Percentiles rank a stretch among this genome's conserved stretches.
Conservation (phyloP, 2,888 invertebrate species). For the Thelaira solivaga region DNA sequence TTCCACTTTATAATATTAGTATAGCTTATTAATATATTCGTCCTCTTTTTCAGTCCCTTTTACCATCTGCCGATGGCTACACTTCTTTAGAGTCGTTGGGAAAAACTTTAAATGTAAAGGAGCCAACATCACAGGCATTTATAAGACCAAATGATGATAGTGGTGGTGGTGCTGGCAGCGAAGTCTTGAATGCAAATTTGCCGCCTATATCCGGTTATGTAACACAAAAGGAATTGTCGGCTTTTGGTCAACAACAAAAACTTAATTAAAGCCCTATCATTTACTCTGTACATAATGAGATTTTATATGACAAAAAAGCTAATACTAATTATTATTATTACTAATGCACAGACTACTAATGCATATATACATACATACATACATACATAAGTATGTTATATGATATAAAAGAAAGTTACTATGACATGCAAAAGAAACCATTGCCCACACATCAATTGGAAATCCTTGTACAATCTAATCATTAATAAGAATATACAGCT, state of each 20-base stretch:
- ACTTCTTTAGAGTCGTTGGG: constrained; percentile 65
- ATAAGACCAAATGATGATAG: constrained; percentile 5
- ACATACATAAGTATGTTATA: too few species aligned
- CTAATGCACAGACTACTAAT: background rate
- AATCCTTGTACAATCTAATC: constrained; percentile 50
- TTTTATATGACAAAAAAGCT: constrained; percentile 25
- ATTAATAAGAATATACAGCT: constrained; percentile 47
- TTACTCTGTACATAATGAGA: constrained; percentile 53
- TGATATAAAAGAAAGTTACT: constrained; percentile 35
- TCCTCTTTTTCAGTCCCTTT: constrained; percentile 20
- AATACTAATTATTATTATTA: background rate
- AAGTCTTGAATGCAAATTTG: constrained; percentile 20
- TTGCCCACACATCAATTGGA: constrained; percentile 4
- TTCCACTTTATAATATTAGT: too few species aligned
- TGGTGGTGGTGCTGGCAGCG: background rate
- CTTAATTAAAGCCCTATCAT: constrained; percentile 36
- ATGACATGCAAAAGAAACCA: constrained; percentile 14
- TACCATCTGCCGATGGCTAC: constrained; percentile 63
- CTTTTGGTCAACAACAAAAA: constrained; percentile 65
- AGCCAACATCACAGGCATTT: constrained; percentile 38
- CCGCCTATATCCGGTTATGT: constrained; percentile 68
- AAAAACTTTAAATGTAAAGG: too few species aligned
- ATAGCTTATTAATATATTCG: background rate
- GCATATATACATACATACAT: background rate
- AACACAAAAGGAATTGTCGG: constrained; percentile 68